Conservation (phyloP, 2,888 invertebrate species). For the Oscheius sp. region DNA sequence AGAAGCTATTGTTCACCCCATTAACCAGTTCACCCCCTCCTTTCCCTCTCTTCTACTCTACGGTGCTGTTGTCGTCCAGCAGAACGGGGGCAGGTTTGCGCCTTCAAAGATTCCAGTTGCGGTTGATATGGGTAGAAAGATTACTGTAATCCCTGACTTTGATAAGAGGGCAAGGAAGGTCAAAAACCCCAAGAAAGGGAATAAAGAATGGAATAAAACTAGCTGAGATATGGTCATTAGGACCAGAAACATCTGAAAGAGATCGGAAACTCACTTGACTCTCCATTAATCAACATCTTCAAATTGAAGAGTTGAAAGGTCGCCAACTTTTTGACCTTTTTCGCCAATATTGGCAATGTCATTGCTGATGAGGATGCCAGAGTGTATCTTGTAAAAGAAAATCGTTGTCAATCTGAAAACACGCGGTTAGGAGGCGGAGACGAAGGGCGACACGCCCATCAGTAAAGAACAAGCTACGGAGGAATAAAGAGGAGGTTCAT, state of each 20-base stretch:
- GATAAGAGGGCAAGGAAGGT: neutral
- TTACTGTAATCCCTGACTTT: neutral
- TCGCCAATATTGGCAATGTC: conserved; percentile 55
- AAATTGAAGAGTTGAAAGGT: conserved; percentile 49
- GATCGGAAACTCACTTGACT: conserved; percentile 40
- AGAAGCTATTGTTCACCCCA: too few relatives aligned
- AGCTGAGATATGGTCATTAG: conserved; percentile 10
- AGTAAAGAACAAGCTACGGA: neutral
- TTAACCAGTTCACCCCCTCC: neutral
- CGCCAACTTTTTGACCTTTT: conserved; percentile 55
- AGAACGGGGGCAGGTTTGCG: neutral
- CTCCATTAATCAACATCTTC: conserved; percentile 54
- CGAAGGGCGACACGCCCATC: neutral
- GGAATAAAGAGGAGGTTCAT: neutral
- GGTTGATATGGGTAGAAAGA: neutral
- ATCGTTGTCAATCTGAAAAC: conserved; percentile 1
- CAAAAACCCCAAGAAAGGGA: neutral
- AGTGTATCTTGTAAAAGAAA: too few relatives aligned
- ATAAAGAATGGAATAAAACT: neutral
- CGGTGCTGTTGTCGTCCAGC: neutral
- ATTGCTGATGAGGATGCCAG: conserved; percentile 27
- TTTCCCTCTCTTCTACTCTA: neutral
- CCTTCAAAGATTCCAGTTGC: conserved; percentile 17
- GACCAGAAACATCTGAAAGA: neutral
- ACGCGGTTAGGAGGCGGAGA: conserved; percentile 4